Evolutionary conservation across 2,797 vertebrate species (phyloP).

Genomic region (Onychomys torridus): DNA sequence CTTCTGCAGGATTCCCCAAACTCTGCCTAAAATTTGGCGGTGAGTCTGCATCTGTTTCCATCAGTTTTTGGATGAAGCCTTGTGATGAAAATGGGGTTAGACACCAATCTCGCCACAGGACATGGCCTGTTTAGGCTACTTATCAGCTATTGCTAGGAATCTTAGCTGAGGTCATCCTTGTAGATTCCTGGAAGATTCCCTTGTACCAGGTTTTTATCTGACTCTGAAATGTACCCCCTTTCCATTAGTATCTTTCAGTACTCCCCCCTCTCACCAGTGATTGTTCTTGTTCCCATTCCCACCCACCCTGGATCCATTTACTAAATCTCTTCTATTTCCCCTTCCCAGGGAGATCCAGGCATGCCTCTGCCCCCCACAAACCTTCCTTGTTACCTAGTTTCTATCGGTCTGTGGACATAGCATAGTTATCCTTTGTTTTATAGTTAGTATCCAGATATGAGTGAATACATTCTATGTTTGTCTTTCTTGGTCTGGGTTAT

Average conservation of each 20-base stretch:
- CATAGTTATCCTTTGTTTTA: not conserved
- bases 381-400: not conserved
- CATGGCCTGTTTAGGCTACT: not conserved
- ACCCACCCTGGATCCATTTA: not conserved
- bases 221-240: not conserved
- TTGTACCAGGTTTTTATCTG: not conserved
- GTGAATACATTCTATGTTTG: not conserved
- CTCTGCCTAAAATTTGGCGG: not conserved
- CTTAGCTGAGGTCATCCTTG: not conserved
- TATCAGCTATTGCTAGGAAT: not conserved
- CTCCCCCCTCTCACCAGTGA: not conserved
- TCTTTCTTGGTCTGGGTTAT: not conserved
- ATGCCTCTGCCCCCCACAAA: not conserved
- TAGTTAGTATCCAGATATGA: not conserved
- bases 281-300: not conserved
- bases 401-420: not conserved
- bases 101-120: not conserved
- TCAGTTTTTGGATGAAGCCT: not conserved
- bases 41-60: not conserved
- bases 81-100: not conserved
- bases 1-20: not conserved
- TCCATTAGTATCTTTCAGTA: not conserved
- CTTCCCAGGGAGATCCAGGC: not conserved
- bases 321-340: not conserved
- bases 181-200: not conserved